phyloP scores from a whole-genome alignment of 2,797 vertebrate genomes.

The Antrozous pallidus region DNA sequence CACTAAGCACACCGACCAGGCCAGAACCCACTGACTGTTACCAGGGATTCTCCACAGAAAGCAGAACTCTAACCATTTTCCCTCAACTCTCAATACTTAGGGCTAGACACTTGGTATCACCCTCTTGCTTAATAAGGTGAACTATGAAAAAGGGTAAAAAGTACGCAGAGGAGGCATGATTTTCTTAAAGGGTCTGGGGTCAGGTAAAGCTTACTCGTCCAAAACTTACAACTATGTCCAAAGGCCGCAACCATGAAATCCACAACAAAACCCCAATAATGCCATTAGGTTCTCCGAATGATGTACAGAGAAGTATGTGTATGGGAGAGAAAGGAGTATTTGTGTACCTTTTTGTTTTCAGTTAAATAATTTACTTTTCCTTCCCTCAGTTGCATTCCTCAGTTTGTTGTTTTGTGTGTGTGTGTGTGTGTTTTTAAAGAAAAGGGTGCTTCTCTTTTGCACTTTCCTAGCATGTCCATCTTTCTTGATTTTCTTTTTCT shows the following conservation, averaged over 20 bases:
- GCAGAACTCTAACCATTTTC: neutral
- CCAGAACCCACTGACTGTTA: neutral
- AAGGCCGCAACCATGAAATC: neutral
- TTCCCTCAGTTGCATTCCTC: neutral
- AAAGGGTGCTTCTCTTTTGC: neutral
- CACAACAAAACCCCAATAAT: neutral
- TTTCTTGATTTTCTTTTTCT: neutral
- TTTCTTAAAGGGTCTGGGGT: neutral
- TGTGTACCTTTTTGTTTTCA: neutral
- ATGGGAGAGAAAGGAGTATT: neutral
- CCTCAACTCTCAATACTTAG: neutral
- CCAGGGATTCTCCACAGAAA: neutral
- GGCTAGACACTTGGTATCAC: neutral
- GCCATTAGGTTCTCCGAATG: neutral
- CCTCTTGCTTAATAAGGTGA: neutral
- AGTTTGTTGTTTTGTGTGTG: too few species aligned
- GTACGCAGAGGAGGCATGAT: neutral
- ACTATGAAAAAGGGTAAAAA: neutral
- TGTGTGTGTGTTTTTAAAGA: neutral
- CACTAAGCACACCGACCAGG: too few species aligned
- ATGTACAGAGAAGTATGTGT: neutral
- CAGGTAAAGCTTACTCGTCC: neutral
- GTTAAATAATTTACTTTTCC: neutral
- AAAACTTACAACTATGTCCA: conserved; percentile 13
- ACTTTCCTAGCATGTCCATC: neutral